phyloP scores from a whole-genome alignment of 2,113 vertebrate genomes.

The Neopipo cinnamomea region DNA sequence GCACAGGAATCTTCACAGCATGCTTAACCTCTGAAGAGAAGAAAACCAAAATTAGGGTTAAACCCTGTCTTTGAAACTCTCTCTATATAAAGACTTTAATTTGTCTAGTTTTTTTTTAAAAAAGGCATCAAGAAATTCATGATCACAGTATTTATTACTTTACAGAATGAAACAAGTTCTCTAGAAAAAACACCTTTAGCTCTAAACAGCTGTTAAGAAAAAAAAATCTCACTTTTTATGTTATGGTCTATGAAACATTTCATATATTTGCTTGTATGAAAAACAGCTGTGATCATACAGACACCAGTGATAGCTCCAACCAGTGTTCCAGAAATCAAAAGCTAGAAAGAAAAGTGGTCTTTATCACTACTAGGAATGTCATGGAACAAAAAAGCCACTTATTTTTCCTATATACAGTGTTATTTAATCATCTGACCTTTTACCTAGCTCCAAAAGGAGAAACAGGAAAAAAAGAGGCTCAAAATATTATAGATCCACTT shows the following conservation, averaged over 20 bases:
- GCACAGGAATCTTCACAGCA: slow-evolving; percentile 75
- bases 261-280: not conserved
- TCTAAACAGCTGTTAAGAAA: not conserved
- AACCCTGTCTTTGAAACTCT: not conserved
- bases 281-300: not conserved
- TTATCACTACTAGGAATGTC: not conserved
- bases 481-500: not conserved
- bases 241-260: not conserved
- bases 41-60: not conserved
- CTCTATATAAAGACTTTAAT: not conserved
- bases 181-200: not conserved
- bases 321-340: not conserved
- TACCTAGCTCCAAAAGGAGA: not conserved
- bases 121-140: not conserved
- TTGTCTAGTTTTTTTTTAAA: not conserved
- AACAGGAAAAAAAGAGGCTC: not conserved
- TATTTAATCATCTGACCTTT: not conserved
- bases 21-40: slow-evolving; percentile 73
- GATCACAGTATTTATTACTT: not conserved
- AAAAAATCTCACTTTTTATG: not conserved
- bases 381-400: not conserved
- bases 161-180: not conserved
- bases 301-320: not conserved
- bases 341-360: not conserved
- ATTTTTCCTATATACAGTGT: not conserved